Conservation (phyloP, 2,113 vertebrate genomes). For the Brachypodius melanocephalos region DNA sequence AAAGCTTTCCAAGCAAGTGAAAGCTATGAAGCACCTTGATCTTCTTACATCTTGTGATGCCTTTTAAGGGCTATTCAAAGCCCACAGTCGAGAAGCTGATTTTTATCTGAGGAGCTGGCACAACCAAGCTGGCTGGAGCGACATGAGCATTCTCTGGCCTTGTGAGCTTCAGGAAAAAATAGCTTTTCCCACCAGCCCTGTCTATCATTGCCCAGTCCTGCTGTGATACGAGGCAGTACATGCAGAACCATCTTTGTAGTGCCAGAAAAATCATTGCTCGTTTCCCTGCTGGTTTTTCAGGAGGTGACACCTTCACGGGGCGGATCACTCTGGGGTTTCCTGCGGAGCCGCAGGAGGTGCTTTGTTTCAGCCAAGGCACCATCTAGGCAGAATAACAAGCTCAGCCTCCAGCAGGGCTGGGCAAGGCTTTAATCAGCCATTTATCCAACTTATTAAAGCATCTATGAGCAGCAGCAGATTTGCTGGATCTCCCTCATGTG, state of each 20-base stretch:
- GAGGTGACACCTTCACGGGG: background rate
- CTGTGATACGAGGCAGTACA: background rate
- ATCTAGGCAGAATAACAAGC: background rate
- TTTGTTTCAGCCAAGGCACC: background rate
- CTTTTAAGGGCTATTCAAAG: background rate
- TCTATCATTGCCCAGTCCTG: background rate
- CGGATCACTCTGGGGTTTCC: accelerated
- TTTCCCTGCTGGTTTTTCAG: background rate
- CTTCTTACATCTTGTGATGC: background rate
- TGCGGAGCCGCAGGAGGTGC: background rate
- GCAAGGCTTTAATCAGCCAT: background rate
- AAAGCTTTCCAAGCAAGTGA: background rate
- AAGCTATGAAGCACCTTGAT: background rate
- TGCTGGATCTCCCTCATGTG: background rate
- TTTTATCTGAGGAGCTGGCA: background rate
- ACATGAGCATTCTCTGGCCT: background rate
- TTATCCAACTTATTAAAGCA: background rate
- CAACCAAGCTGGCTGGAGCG: background rate
- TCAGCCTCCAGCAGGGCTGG: background rate
- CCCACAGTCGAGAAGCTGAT: background rate
- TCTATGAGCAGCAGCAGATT: background rate
- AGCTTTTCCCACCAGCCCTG: conserved; percentile 4
- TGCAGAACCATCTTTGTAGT: background rate
- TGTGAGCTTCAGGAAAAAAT: background rate
- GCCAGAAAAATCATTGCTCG: background rate